These are phyloP conservation scores for Chanos chanos DNA, from an alignment of 2,797 vertebrate genomes.

Conservation along the genomic window DNA sequence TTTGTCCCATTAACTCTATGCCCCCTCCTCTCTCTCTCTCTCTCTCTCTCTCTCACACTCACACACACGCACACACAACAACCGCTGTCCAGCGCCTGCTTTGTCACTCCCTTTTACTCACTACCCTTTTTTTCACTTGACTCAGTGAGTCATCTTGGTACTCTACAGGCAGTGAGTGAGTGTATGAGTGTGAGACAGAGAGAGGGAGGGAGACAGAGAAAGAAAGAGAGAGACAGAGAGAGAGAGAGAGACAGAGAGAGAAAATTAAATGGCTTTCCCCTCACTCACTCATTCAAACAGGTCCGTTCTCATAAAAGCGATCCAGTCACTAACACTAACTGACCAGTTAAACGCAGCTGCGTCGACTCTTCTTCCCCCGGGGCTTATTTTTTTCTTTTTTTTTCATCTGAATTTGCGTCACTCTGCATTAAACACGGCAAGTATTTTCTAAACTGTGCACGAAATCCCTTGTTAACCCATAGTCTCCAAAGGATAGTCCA, in stretches of 20 bases:
- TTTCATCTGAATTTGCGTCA: no score
- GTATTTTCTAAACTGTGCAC: no score
- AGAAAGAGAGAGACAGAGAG: not conserved
- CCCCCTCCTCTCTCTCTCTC: not conserved
- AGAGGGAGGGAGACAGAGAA: not conserved
- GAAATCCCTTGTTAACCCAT: conserved; percentile 10
- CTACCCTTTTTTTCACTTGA: conserved; percentile 41
- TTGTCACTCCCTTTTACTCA: conserved; percentile 1
- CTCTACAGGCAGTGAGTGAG: conserved; percentile 20
- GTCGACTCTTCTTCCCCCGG: no score
- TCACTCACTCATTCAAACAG: conserved; percentile 33
- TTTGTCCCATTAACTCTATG: not conserved
- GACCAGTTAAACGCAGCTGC: no score
- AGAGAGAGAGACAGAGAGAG: not conserved
- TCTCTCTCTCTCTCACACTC: not conserved
- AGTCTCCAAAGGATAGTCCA: conserved; percentile 25
- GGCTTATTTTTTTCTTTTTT: no score
- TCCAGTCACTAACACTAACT: no score
- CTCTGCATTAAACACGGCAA: no score
- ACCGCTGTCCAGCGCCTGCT: conserved; percentile 15
- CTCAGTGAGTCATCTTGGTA: conserved; percentile 55
- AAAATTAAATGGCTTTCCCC: not conserved
- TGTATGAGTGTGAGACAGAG: conserved; percentile 30
- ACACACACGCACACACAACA: no score
- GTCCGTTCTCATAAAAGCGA: no score